A percentile compares a stretch with the other conserved stretches of the same genome.
Evolutionary conservation across 1,140 invertebrate genomes (phyloP).

Genomic region (Drosophila rhopaloa): DNA sequence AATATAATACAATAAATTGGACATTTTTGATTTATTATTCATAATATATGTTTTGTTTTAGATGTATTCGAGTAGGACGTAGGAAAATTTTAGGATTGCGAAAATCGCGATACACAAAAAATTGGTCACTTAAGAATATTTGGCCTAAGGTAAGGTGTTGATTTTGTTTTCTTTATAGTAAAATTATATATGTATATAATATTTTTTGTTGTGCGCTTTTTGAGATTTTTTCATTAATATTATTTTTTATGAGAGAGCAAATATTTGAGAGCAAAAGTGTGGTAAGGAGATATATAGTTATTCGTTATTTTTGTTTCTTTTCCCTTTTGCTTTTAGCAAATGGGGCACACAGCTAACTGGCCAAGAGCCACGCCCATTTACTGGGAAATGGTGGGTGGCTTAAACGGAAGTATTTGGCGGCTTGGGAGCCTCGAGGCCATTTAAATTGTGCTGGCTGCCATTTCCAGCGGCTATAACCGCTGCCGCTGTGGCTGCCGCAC

Average conservation of each 20-base stretch:
- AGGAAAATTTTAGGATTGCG: conserved; percentile 6
- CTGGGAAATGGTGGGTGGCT: conserved; percentile 2
- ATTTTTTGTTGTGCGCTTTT: conserved; percentile 52
- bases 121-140: conserved; percentile 56
- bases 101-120: conserved; percentile 35
- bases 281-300: conserved; percentile 29
- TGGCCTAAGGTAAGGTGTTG: conserved; percentile 60
- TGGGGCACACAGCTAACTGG: conserved; percentile 38
- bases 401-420: conserved; percentile 82
- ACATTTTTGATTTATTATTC: conserved; percentile 6
- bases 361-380: conserved; percentile 17
- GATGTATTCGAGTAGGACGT: conserved; percentile 9
- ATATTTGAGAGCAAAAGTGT: conserved; percentile 33
- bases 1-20: conserved; percentile 37
- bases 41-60: neutral
- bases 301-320: conserved; percentile 23
- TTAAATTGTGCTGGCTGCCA: conserved; percentile 56
- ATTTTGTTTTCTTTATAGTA: conserved; percentile 29
- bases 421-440: conserved; percentile 66
- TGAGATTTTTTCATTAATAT: conserved; percentile 45
- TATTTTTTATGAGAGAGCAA: conserved; percentile 28
- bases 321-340: conserved; percentile 54
- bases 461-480: conserved; percentile 74
- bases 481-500: conserved; percentile 62
- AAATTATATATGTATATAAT: conserved; percentile 8